Evolutionary conservation across 2,113 vertebrate genomes (phyloP), one percentile per base, ranked within the genome.

Genomic region (Fregetta grallaria): DNA sequence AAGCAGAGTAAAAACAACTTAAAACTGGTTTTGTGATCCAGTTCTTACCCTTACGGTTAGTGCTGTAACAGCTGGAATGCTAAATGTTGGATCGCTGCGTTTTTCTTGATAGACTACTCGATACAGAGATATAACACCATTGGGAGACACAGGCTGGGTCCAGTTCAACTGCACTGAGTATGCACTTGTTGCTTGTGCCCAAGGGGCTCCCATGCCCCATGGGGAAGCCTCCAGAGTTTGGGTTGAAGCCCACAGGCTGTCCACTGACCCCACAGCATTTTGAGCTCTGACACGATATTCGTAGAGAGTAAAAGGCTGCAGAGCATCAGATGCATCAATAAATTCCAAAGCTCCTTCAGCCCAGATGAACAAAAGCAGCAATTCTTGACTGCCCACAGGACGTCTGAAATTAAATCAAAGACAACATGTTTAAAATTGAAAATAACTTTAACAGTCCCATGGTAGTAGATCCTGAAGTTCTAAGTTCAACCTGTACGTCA

Each of bases 121-220:
- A 93, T 99, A 99, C 44, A 97, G 96, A 53, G 97, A 97, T 93
- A 99, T 99, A 49, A 98, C 62, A 27, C 99, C 99, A 8, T 99
- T 99, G 95, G 99, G 98, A 71, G 92, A 97, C 11, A 34, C 42
- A 0, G 99, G 99, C 79, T 98, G 88, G 8, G 93, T 98, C 99
- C 99, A 99, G 52, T 98, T 99, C 89, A 99, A 75, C 86, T 91
- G 88, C 38, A 98, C 96, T 0, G 99, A 99, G 90, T 99, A 99
- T 7, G 99, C 98, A 20, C 99, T 73, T 1, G 98, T 98, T 61
- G 98, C 98, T 67, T 95, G 97, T 50, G 82, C 98, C 94, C 87
- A 95, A 34, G 99, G 99, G 30, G 98, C 92, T 40, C 72, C 86
- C 96, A 99, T 95, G 61, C 97, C 97, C 96, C 97, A 94, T 7